A percentile compares a stretch with the other conserved stretches of the same genome.
phyloP scores from a whole-genome alignment of 92 coral and sea anemone genomes.

The Palythoa grandiflora region DNA sequence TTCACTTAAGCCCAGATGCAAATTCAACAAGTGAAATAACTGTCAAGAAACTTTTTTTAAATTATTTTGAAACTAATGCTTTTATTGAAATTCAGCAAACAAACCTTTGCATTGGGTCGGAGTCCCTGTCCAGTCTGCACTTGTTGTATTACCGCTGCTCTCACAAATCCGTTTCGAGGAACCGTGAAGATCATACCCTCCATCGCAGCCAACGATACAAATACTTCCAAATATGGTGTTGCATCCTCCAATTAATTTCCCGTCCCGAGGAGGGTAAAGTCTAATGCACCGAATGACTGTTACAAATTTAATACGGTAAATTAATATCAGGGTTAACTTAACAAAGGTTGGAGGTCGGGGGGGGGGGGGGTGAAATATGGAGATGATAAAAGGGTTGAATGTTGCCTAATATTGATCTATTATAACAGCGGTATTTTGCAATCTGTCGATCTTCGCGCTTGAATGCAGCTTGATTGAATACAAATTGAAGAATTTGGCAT shows the following conservation, averaged over 20 bases:
- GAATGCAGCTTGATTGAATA: too few species aligned
- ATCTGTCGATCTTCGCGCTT: too few species aligned
- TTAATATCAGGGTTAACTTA: neutral
- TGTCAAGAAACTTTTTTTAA: too few species aligned
- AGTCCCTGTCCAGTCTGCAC: slow-evolving; percentile 14
- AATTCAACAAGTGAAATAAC: too few species aligned
- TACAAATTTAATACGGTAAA: neutral
- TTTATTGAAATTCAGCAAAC: neutral
- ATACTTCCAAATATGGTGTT: neutral
- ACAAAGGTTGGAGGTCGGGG: too few species aligned
- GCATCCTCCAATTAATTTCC: neutral
- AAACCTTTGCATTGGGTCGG: slow-evolving; percentile 3
- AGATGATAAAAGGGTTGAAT: too few species aligned
- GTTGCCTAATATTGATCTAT: too few species aligned
- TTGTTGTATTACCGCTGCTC: slow-evolving; percentile 2
- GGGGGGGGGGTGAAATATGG: too few species aligned
- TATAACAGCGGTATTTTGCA: too few species aligned
- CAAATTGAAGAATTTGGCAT: too few species aligned
- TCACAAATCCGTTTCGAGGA: neutral
- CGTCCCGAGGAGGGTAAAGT: neutral
- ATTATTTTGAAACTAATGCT: too few species aligned
- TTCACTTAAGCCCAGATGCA: too few species aligned
- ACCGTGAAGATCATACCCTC: neutral
- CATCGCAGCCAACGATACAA: neutral
- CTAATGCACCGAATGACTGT: slow-evolving; percentile 1